phyloP scores from a whole-genome alignment of 2,113 vertebrate genomes.

The Periophthalmodon schlosseri region DNA sequence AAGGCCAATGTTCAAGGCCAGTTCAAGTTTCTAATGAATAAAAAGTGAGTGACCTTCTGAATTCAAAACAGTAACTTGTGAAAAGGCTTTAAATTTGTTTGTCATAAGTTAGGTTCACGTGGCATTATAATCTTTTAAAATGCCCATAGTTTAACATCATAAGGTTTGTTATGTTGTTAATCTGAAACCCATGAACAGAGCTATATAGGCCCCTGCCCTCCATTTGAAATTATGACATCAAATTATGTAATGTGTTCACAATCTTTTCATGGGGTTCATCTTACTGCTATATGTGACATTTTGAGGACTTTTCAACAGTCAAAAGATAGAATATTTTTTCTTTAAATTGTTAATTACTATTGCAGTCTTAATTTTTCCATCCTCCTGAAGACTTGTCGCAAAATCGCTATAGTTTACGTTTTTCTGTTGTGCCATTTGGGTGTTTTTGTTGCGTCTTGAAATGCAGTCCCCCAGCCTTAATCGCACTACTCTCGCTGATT shows the following conservation, averaged over 20 bases:
- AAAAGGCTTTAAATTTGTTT: constrained; percentile 60
- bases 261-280: neutral
- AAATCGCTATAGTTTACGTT: constrained; percentile 3
- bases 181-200: too few species aligned
- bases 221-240: too few species aligned
- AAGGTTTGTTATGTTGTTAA: too few species aligned
- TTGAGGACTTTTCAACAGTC: too few species aligned
- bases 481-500: constrained; percentile 48
- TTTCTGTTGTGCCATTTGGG: neutral
- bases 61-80: constrained; percentile 64
- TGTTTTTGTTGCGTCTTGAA: constrained; percentile 1
- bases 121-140: neutral
- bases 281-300: too few species aligned
- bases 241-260: too few species aligned
- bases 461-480: constrained; percentile 38
- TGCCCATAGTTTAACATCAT: too few species aligned
- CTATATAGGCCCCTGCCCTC: too few species aligned
- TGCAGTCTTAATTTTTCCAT: too few species aligned
- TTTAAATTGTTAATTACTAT: too few species aligned
- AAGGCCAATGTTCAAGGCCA: constrained; percentile 57
- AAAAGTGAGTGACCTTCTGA: constrained; percentile 67
- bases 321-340: too few species aligned
- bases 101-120: constrained; percentile 21
- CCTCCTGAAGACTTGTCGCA: neutral
- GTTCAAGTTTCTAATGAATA: constrained; percentile 58